These are phyloP conservation scores for Hartigia nigra DNA, from an alignment of 2,888 invertebrate species.

Conservation along the genomic window DNA sequence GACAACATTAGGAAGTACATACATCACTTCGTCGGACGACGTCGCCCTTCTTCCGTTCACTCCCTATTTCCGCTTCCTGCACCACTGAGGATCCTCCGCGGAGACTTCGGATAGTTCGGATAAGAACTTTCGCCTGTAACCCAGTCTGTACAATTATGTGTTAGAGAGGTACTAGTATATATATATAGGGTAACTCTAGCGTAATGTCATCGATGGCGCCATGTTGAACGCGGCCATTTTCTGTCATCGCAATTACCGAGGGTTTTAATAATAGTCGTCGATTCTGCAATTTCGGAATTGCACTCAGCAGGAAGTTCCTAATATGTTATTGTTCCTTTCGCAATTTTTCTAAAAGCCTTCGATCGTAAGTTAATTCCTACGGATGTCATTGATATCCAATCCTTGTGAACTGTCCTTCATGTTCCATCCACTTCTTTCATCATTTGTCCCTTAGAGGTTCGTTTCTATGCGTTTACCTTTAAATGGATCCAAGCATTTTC, in stretches of 20 bases:
- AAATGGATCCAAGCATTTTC: background rate
- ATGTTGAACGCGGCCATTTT: background rate
- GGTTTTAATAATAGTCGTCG: background rate
- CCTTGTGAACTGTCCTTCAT: background rate
- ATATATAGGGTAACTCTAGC: background rate
- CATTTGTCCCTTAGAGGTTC: background rate
- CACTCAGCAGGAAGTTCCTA: background rate
- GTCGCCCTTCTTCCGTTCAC: constrained; percentile 41
- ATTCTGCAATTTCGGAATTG: background rate
- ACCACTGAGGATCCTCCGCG: background rate
- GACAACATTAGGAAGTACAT: constrained; percentile 35
- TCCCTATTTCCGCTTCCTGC: background rate
- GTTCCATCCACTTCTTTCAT: background rate
- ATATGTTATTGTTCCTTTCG: background rate
- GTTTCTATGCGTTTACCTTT: background rate
- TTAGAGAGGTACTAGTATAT: background rate
- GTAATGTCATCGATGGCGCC: background rate
- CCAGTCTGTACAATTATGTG: background rate
- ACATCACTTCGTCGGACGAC: constrained; percentile 30
- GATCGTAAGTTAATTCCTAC: constrained; percentile 5
- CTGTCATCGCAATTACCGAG: background rate
- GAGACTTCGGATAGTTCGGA: background rate
- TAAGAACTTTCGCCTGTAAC: background rate
- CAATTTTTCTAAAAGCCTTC: constrained; percentile 10
- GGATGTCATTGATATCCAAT: background rate